These are phyloP conservation scores for Poeciliopsis occidentalis DNA, from an alignment of 2,113 vertebrate genomes.

Conservation along the genomic window DNA sequence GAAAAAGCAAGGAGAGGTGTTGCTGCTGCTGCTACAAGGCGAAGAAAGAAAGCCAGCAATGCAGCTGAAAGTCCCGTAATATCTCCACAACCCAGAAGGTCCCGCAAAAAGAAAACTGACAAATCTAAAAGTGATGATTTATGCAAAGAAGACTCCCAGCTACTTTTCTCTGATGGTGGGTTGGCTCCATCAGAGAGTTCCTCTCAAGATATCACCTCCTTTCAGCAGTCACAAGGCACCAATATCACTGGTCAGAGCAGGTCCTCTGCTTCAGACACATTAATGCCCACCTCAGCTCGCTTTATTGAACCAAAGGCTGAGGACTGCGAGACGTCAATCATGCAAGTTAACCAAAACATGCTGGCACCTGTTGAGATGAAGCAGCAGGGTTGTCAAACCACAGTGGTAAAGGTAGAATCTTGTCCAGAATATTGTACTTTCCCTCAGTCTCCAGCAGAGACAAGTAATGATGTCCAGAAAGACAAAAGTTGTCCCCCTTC, in stretches of 20 bases:
- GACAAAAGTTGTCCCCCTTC: slow-evolving; percentile 23
- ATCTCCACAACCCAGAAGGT: slow-evolving; percentile 44
- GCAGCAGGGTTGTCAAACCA: slow-evolving; percentile 59
- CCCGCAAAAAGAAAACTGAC: slow-evolving; percentile 61
- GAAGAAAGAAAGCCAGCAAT: slow-evolving; percentile 79
- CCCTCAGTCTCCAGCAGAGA: slow-evolving; percentile 7
- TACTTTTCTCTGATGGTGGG: slow-evolving; percentile 74
- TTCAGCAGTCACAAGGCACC: slow-evolving; percentile 65
- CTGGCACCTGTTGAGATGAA: slow-evolving; percentile 34
- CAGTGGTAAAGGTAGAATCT: slow-evolving; percentile 61
- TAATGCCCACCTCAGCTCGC: slow-evolving; percentile 19
- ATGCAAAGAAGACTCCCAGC: slow-evolving; percentile 64
- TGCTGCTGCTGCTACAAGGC: slow-evolving; percentile 57
- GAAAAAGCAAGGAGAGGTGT: slow-evolving; percentile 69
- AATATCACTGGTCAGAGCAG: slow-evolving; percentile 40
- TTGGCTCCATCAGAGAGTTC: slow-evolving; percentile 64
- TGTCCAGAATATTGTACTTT: slow-evolving; percentile 18
- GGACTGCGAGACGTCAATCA: slow-evolving; percentile 68
- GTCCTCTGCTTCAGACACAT: slow-evolving; percentile 11
- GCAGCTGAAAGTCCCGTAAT: slow-evolving; percentile 18
- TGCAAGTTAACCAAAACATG: slow-evolving; percentile 60
- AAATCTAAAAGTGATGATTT: slow-evolving; percentile 67
- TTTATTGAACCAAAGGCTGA: slow-evolving; percentile 69
- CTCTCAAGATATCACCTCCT: slow-evolving; percentile 75
- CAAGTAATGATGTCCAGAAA: slow-evolving; percentile 17